Percentiles rank a stretch among this genome's conserved stretches.
These are phyloP conservation scores for Ennomos fuscantarius DNA, from an alignment of 2,888 invertebrate species.

Conservation along the genomic window DNA sequence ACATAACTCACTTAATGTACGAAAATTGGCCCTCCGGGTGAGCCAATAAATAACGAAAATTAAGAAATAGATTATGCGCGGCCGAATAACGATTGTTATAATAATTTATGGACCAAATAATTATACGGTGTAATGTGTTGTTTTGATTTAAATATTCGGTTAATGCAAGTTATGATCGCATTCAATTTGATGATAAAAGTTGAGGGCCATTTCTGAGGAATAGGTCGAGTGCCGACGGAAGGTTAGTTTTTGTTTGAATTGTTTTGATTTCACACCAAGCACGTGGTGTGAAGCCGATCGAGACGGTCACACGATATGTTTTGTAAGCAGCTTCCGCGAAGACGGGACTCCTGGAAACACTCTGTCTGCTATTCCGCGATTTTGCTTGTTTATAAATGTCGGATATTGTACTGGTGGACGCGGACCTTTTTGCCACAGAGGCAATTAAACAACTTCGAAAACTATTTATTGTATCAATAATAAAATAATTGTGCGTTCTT, in stretches of 20 bases:
- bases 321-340: constrained; percentile 52
- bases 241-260: constrained; percentile 14
- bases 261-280: constrained; percentile 18
- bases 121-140: constrained; percentile 39
- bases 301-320: constrained; percentile 57
- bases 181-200: constrained; percentile 33
- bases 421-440: too few species aligned
- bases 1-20: constrained; percentile 50
- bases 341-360: constrained; percentile 50
- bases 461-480: too few species aligned
- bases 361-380: constrained; percentile 37
- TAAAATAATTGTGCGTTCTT: too few species aligned
- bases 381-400: constrained; percentile 25
- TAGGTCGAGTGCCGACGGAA: not conserved
- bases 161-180: constrained; percentile 39
- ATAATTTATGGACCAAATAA: constrained; percentile 56
- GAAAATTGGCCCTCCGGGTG: constrained; percentile 46
- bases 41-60: constrained; percentile 55
- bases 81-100: constrained; percentile 46
- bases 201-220: constrained; percentile 10
- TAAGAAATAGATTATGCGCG: constrained; percentile 49
- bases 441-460: too few species aligned
- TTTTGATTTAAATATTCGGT: constrained; percentile 45
- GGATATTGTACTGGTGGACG: constrained; percentile 5
- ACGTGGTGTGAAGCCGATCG: constrained; percentile 30